Conservation (phyloP, 2,888 invertebrate species). For the Odontocolon sp. region DNA sequence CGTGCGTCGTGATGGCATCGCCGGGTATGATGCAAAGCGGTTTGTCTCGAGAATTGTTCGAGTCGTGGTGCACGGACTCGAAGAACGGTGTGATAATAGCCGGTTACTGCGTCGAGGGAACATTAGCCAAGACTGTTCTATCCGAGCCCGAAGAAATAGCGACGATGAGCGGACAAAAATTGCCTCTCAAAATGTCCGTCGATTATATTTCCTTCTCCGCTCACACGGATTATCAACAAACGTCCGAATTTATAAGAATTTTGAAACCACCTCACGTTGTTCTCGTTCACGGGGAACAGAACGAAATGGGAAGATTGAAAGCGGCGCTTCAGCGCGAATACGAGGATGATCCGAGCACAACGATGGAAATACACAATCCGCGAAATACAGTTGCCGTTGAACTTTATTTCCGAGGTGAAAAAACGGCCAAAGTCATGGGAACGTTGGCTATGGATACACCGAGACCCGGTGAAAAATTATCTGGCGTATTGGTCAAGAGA, state of each 20-base stretch:
- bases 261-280: conserved; percentile 98
- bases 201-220: conserved; percentile 99
- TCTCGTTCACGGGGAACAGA: conserved; percentile 98
- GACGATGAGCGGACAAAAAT: conserved; percentile 96
- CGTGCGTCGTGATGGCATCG: conserved; percentile 99
- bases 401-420: conserved; percentile 97
- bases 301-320: conserved; percentile 98
- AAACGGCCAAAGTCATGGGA: conserved; percentile 99
- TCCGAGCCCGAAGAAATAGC: conserved; percentile 99
- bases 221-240: conserved; percentile 99
- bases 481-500: conserved; percentile 97
- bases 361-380: conserved; percentile 97
- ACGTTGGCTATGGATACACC: conserved; percentile 92
- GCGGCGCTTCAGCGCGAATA: conserved; percentile 97
- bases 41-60: conserved; percentile 97
- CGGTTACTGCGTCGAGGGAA: conserved; percentile 96
- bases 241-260: conserved; percentile 97
- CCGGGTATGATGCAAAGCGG: conserved; percentile 99
- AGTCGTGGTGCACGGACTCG: conserved; percentile 99
- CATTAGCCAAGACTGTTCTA: conserved; percentile 94
- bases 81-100: conserved; percentile 99
- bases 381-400: conserved; percentile 96
- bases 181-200: conserved; percentile 98
- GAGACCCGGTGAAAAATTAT: conserved; percentile 88
- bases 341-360: conserved; percentile 90